These are phyloP conservation scores for Amorpha juglandis DNA, from an alignment of 2,888 invertebrate genomes.

Conservation along the genomic window DNA sequence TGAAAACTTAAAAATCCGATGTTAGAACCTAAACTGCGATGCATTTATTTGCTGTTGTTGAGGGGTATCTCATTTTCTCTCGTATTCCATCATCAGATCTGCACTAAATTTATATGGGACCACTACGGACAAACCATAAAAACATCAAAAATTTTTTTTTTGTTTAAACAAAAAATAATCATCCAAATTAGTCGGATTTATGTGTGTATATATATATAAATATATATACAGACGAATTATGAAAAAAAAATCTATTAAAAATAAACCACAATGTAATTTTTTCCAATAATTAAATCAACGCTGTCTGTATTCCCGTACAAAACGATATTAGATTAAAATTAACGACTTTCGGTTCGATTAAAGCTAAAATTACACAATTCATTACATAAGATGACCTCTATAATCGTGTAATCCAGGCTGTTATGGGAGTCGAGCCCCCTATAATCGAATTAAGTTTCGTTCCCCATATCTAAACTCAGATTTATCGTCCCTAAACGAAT, in stretches of 20 bases:
- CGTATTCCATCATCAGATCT: too few species aligned
- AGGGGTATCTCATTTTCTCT: too few species aligned
- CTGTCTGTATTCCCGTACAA: neutral
- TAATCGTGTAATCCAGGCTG: conserved; percentile 65
- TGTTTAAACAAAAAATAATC: too few species aligned
- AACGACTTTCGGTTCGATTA: conserved; percentile 42
- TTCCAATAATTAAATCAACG: neutral
- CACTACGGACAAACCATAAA: too few species aligned
- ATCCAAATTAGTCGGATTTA: too few species aligned
- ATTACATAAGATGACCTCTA: conserved; percentile 64
- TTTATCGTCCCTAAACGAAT: conserved; percentile 81
- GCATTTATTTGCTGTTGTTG: too few species aligned
- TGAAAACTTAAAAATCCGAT: too few species aligned
- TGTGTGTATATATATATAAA: too few species aligned
- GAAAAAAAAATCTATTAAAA: neutral
- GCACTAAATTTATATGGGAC: too few species aligned
- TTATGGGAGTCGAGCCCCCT: conserved; percentile 61
- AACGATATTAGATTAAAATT: neutral
- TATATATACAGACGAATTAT: too few species aligned
- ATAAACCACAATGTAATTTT: neutral
- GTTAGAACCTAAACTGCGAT: too few species aligned
- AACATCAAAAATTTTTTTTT: too few species aligned
- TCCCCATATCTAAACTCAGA: conserved; percentile 72
- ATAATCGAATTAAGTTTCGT: conserved; percentile 70
- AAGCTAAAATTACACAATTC: conserved; percentile 52